phyloP scores from a whole-genome alignment of 2,888 invertebrate species.

The Acrobasis repandana region DNA sequence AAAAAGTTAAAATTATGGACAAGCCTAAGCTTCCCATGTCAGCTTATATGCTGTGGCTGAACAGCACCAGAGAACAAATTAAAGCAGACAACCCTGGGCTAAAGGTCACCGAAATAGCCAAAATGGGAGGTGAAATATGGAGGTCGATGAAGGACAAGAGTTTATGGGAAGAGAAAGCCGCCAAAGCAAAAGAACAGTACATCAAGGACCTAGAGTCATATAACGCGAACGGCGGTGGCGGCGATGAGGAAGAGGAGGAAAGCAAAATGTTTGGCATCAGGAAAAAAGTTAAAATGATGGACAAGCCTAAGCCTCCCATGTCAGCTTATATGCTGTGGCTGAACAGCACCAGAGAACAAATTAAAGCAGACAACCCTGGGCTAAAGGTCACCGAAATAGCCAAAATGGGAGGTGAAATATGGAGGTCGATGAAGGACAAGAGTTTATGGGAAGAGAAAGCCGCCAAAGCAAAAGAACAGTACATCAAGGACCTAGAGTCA shows the following conservation, averaged over 20 bases:
- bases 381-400: conserved; percentile 96
- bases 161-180: conserved; percentile 96
- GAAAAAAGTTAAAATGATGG: conserved; percentile 88
- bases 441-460: conserved; percentile 96
- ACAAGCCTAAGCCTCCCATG: conserved; percentile 96
- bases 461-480: conserved; percentile 93
- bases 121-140: conserved; percentile 98
- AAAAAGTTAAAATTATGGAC: conserved; percentile 89
- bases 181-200: conserved; percentile 94
- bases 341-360: conserved; percentile 92
- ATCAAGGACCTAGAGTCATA: conserved; percentile 94
- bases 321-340: conserved; percentile 98
- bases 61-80: conserved; percentile 92
- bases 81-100: conserved; percentile 96
- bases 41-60: conserved; percentile 98
- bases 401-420: conserved; percentile 97
- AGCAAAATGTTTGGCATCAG: too few relatives aligned
- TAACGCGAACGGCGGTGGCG: conserved; percentile 88
- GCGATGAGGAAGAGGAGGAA: conserved; percentile 82
- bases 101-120: conserved; percentile 95
- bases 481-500: conserved; percentile 93
- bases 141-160: conserved; percentile 93
- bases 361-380: conserved; percentile 95
- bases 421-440: conserved; percentile 95
- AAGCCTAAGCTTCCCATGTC: conserved; percentile 97